These are phyloP conservation scores for Clavelina lepadiformis DNA, from an alignment of 23 tunicate genomes.

Conservation along the genomic window DNA sequence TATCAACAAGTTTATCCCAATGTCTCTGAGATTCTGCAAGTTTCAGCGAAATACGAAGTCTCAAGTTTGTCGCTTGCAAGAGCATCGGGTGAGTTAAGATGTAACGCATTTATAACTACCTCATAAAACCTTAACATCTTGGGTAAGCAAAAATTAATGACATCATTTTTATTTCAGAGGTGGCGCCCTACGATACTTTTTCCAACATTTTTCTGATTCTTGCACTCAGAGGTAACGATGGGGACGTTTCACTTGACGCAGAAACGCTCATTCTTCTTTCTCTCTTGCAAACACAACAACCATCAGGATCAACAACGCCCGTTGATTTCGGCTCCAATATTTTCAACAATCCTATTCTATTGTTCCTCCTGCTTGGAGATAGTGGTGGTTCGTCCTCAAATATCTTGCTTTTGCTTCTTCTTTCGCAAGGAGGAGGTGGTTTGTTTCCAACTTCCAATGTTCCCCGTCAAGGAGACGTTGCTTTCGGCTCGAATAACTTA, in stretches of 20 bases:
- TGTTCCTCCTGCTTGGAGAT: slow-evolving; percentile 18
- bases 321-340: slow-evolving; percentile 21
- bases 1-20: no score
- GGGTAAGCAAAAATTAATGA: no score
- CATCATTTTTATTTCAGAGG: slow-evolving; percentile 1
- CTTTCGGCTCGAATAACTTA: slow-evolving; percentile 1
- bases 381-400: background rate
- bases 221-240: slow-evolving; percentile 20
- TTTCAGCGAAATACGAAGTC: no score
- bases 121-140: no score
- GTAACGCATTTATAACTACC: no score
- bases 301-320: slow-evolving; percentile 5
- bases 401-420: slow-evolving; percentile 21
- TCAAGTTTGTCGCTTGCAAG: no score
- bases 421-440: no score
- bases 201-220: slow-evolving; percentile 18
- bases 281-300: slow-evolving; percentile 9
- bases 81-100: no score
- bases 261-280: background rate
- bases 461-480: no score
- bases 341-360: slow-evolving; percentile 26
- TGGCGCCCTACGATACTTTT: background rate
- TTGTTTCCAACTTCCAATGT: no score
- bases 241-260: slow-evolving; percentile 6
- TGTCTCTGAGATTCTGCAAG: no score